Evolutionary conservation across 2,888 invertebrate species (phyloP), one percentile per base, ranked within the genome.

Genomic region (Pediacus dermestoides): DNA sequence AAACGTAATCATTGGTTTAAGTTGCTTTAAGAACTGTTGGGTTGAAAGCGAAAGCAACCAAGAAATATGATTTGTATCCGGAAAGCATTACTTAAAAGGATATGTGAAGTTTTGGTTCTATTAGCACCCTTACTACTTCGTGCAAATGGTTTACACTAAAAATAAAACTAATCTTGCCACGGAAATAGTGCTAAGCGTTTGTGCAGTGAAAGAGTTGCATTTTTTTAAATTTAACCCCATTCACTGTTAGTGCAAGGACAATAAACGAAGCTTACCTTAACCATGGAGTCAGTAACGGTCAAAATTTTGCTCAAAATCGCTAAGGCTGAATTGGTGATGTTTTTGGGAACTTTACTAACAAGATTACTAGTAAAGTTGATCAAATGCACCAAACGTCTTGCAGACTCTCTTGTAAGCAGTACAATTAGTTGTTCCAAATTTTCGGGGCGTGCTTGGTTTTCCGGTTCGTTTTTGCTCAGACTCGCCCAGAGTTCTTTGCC

Each of bases 371-470:
- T 78, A 52, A 79, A 87, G 66, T 88, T 88, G 38, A 86, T 74
- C 32, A 88, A 74, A 61, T 89, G 89, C 1, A 89, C 88, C 28
- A 87, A 68, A 50, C 83, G 75, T 39, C 89, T 73, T 0, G 86
- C 85, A 0, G 85, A 78, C 70, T 89, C 88, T n/a, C 88, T 70
- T 0, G 85, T 80, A 41, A 89, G 63, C 40, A 89, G 67, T 21
- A 87, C 85, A 36, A 88, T 70, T 44, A 88, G 67, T 60, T 89
- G 85, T 60, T 89, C 89, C 16, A 88, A 63, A 1, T 84, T 88
- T 44, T 77, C 76, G 0, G 88, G 89, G 18, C 86, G 76, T 2
- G 85, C 84, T 68, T 89, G 89, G 70, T 89, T 89, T 69, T 88
- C 89, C 0, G 89, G 88, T 60, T 89, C 89, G 13, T 88, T 80